Base-by-base conservation (phyloP, 2,888 invertebrate genomes). In the Tachina lurida region DNA sequence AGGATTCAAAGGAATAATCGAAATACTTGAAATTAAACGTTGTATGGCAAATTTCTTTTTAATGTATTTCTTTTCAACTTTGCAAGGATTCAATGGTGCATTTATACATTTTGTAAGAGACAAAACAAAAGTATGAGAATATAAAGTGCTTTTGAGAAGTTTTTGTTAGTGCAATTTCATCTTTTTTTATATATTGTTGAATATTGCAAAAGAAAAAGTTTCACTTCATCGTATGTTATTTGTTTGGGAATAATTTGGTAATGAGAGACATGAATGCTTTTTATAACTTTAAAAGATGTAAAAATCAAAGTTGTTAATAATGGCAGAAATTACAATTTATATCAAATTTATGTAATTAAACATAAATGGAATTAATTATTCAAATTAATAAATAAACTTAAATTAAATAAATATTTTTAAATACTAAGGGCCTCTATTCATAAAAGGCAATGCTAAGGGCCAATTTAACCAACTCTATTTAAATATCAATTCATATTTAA, bases 11-110 rank as follows among this genome's bases (percentile, higher is more conserved):
- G 13, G 45, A 73, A 58, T 65, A 63, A 67, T 76, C 22, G 76
- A 31, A 76, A 70, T 54, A 84, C 63, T 84, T 76, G 22, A 82
- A 79, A 60, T 75, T 78, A 75, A 85, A 82, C 71, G 71, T 67
- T 78, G 65, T 82, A 71, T 82, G 65, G 63, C 63, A 58, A 10
- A 13, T 75, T 78, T 19, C 17, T 41, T 52, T 54, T 31, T 31
- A 1, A 22, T 31, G 5, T 31, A 0, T 60, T 31, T 58, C 19
- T 56, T 67, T 60, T 43, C 12, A 17, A 39, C 52, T 67, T 22
- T 10, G 43, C 52, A 82, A 60, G 13, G 75, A 60, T 65, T 71
- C 58, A 76, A 73, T 60, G 73, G 73, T 62, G 84, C 71, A 77
- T 68, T 74, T 73, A 60, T 67, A 22, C 56, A 77, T 19, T 67